Conservation (phyloP, 2,888 invertebrate species). For the Corbicula japonica region DNA sequence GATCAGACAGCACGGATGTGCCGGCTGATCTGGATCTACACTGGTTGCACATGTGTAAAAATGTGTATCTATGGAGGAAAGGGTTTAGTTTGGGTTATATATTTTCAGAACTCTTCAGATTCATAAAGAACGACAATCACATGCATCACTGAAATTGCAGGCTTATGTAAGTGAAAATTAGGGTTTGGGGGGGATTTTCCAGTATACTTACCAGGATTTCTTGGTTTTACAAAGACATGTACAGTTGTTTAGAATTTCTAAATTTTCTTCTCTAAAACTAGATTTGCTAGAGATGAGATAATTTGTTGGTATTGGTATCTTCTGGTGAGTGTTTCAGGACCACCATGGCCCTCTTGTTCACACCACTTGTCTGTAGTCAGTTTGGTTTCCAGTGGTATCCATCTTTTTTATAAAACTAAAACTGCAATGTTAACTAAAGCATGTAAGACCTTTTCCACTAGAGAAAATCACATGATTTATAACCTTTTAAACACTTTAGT, state of each 20-base stretch:
- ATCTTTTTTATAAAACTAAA: too few relatives aligned
- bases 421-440: too few relatives aligned
- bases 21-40: background rate
- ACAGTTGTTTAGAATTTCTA: background rate
- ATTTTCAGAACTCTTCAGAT: slow-evolving; percentile 42
- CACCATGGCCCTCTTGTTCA: too few relatives aligned
- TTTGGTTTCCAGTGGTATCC: too few relatives aligned
- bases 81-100: background rate
- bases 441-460: too few relatives aligned
- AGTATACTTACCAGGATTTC: background rate
- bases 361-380: too few relatives aligned
- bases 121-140: slow-evolving; percentile 31
- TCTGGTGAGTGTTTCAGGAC: too few relatives aligned
- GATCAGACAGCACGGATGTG: background rate
- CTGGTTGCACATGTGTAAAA: background rate
- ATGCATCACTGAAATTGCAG: background rate
- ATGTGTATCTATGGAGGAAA: background rate
- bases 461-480: too few relatives aligned
- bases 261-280: background rate
- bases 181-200: background rate
- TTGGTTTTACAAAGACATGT: background rate
- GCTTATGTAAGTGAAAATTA: background rate
- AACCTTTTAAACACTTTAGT: too few relatives aligned
- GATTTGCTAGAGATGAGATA: background rate
- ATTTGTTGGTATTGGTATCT: background rate